Percentiles rank a stretch among this genome's conserved stretches.
Evolutionary conservation across 2,113 vertebrate species (phyloP).

Genomic region (Sarotherodon lohbergeri): DNA sequence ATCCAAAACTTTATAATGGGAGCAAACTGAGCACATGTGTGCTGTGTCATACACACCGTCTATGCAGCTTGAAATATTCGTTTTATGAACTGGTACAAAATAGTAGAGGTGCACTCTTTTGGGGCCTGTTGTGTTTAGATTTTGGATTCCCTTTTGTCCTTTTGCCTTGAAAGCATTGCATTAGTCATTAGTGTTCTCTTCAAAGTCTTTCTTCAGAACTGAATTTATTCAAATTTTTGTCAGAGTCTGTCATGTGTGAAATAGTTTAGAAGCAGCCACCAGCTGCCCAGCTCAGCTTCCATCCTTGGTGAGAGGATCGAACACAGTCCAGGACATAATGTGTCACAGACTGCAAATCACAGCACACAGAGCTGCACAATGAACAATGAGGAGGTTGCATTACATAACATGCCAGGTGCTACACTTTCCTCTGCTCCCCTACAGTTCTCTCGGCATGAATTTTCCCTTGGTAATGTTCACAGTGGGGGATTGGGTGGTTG

Average conservation of each 20-base stretch:
- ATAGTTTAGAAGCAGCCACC: neutral
- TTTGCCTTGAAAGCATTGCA: neutral
- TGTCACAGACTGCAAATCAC: slow-evolving; percentile 2
- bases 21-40: neutral
- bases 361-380: neutral
- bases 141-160: neutral
- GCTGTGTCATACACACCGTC: neutral
- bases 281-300: slow-evolving; percentile 27
- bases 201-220: neutral
- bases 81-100: neutral
- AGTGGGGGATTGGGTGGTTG: neutral
- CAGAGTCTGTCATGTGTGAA: slow-evolving; percentile 32
- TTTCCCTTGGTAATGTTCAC: slow-evolving; percentile 23
- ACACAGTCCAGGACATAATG: neutral
- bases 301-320: neutral
- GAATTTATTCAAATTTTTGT: neutral
- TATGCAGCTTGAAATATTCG: neutral
- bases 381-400: slow-evolving; percentile 28
- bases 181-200: neutral
- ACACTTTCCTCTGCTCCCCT: neutral
- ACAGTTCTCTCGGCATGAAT: neutral
- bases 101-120: neutral
- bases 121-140: neutral
- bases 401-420: slow-evolving; percentile 28
- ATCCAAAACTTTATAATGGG: neutral